Conservation (phyloP, 2,888 invertebrate species). For the Neoascia interrupta region DNA sequence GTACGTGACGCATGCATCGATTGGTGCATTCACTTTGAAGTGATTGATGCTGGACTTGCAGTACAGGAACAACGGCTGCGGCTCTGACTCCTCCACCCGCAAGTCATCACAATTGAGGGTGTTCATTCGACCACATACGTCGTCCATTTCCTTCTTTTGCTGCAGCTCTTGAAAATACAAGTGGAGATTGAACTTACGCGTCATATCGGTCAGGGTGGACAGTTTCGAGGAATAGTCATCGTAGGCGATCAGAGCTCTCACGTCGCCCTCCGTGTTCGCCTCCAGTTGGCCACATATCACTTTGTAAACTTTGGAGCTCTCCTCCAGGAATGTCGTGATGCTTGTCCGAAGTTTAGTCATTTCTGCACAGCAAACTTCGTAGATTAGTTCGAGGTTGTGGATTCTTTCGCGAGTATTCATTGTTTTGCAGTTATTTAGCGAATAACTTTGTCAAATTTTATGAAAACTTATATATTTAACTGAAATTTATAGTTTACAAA, state of each 20-base stretch:
- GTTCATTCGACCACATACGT: constrained; percentile 31
- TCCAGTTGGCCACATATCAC: constrained; percentile 33
- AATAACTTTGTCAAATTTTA: constrained; percentile 44
- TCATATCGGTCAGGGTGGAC: constrained; percentile 47
- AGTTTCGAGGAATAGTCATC: constrained; percentile 59
- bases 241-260: constrained; percentile 43
- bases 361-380: constrained; percentile 58
- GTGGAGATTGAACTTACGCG: constrained; percentile 59
- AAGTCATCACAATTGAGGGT: constrained; percentile 10
- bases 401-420: constrained; percentile 58
- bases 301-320: constrained; percentile 46
- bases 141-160: constrained; percentile 42
- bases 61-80: constrained; percentile 36
- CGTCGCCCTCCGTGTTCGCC: constrained; percentile 3
- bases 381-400: constrained; percentile 56
- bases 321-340: constrained; percentile 54
- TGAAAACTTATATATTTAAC: background rate
- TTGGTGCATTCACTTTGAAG: constrained; percentile 32
- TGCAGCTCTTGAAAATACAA: constrained; percentile 54
- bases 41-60: constrained; percentile 45
- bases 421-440: constrained; percentile 14
- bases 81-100: background rate
- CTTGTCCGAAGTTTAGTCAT: constrained; percentile 52
- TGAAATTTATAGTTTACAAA: constrained; percentile 6
- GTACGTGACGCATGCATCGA: constrained; percentile 56